Base-by-base conservation (phyloP, 1,140 invertebrate genomes). In the Polyergus mexicanus region DNA sequence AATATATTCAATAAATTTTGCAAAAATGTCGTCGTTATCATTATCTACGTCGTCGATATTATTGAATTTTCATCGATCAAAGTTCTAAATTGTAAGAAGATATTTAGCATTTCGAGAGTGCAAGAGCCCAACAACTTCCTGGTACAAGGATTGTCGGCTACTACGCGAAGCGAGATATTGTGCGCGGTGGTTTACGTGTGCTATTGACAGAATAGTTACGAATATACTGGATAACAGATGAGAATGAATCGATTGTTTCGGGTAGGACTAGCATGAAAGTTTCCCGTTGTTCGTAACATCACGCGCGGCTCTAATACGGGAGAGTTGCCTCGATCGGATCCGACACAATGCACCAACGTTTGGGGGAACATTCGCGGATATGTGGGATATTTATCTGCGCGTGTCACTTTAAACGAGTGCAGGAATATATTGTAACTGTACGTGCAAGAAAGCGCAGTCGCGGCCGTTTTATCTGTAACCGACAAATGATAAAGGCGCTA, bases 141-240 rank as follows among this genome's bases (percentile, higher is more conserved):
- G n/a, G 62, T 41, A 58, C 54, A 28, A 60, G 69, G 65, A 65
- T 76, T 84, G 60, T 65, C 84, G 68, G 60, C 62, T 83, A 60
- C 85, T 81, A 65, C 47, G n/a, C 38, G 76, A 60, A 81, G 69
- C 83, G 54, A 76, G 75, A 63, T 80, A 86, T 76, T 89, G 47
- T 51, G 41, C 10, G 88, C 78, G 58, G 76, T 71, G 87, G 65
- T 84, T 89, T 86, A 89, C 58, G 77, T 47, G 51, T 68, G 62
- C 41, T 86, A 89, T 89, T 84, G 88, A 88, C 88, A 89, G 83
- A 89, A 60, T 86, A 86, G 88, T 89, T 84, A 69, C 51, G 78
- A 86, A 87, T 85, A 89, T 56, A 60, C 65, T 38, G 66, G 86
- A 66, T 72, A 85, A 62, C 81, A 78, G 81, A 87, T 88, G 88